Conservation (phyloP, 2,888 invertebrate genomes). For the Leistus spinibarbis region DNA sequence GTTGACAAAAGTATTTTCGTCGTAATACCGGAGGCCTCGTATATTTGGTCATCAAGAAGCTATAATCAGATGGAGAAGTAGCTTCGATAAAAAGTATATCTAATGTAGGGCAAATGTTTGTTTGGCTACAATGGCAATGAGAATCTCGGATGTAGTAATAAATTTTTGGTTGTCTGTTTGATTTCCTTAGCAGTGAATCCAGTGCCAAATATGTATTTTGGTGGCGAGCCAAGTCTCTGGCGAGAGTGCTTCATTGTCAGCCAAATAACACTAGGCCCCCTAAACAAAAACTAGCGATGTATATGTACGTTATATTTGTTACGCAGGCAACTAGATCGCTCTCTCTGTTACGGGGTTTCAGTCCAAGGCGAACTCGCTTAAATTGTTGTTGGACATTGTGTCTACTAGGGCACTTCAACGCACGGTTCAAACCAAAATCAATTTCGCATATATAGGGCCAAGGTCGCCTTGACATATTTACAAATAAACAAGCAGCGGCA, state of each 20-base stretch:
- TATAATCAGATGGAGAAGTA: too few relatives aligned
- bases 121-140: slow-evolving; percentile 33
- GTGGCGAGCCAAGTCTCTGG: slow-evolving; percentile 26
- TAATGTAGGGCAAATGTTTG: slow-evolving; percentile 11
- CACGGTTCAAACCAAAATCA: too few relatives aligned
- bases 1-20: too few relatives aligned
- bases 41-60: too few relatives aligned
- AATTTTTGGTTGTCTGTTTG: slow-evolving; percentile 27
- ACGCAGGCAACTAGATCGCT: slow-evolving; percentile 22
- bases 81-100: neutral
- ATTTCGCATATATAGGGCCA: too few relatives aligned
- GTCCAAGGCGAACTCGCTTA: slow-evolving; percentile 13
- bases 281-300: slow-evolving; percentile 36
- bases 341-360: too few relatives aligned
- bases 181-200: slow-evolving; percentile 20
- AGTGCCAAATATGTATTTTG: slow-evolving; percentile 39
- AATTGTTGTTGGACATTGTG: neutral
- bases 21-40: too few relatives aligned
- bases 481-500: too few relatives aligned
- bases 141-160: slow-evolving; percentile 26
- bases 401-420: neutral
- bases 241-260: slow-evolving; percentile 33
- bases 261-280: slow-evolving; percentile 34
- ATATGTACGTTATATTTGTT: slow-evolving; percentile 10
- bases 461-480: too few relatives aligned